Percentiles rank a stretch among this genome's conserved stretches.
Conservation (phyloP, 2,797 vertebrate species). For the Ceyx erithaca region DNA sequence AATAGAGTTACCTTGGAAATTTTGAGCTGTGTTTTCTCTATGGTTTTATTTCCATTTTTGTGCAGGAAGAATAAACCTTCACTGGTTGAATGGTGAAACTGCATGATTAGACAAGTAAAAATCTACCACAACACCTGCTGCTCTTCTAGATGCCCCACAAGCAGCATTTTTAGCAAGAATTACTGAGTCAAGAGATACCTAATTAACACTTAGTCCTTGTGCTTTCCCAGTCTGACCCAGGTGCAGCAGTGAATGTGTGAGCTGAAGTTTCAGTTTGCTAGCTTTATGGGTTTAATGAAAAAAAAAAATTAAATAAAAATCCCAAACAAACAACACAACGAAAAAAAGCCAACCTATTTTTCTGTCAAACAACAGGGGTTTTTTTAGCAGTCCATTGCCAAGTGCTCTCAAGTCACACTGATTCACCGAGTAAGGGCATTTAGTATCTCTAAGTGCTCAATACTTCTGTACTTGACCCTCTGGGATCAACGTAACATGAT, state of each 20-base stretch:
- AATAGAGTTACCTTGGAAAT: not conserved
- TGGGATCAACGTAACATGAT: conserved; percentile 12
- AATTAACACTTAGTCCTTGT: conserved; percentile 43
- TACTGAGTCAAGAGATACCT: conserved; percentile 54
- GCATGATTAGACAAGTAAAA: conserved; percentile 51
- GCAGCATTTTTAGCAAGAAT: conserved; percentile 39
- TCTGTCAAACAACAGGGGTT: conserved; percentile 3
- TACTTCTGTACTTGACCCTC: conserved; percentile 25
- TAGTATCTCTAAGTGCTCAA: conserved; percentile 13
- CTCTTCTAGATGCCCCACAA: conserved; percentile 23
- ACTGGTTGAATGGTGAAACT: conserved; percentile 1
- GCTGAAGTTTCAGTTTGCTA: conserved; percentile 57
- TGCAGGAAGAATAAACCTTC: not conserved
- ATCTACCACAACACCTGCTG: conserved; percentile 57
- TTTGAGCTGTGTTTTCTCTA: not conserved
- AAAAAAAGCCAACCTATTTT: not conserved
- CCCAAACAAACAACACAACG: too few species aligned
- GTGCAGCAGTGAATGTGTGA: conserved; percentile 46
- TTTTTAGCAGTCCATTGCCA: not conserved
- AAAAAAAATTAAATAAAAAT: not conserved
- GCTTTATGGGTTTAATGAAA: conserved; percentile 30
- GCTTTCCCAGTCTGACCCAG: conserved; percentile 48
- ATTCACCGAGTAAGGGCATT: not conserved
- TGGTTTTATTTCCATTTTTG: not conserved
- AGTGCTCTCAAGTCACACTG: conserved; percentile 25